Conservation (phyloP, 23 tunicate species). For the Phallusia fumigata region DNA sequence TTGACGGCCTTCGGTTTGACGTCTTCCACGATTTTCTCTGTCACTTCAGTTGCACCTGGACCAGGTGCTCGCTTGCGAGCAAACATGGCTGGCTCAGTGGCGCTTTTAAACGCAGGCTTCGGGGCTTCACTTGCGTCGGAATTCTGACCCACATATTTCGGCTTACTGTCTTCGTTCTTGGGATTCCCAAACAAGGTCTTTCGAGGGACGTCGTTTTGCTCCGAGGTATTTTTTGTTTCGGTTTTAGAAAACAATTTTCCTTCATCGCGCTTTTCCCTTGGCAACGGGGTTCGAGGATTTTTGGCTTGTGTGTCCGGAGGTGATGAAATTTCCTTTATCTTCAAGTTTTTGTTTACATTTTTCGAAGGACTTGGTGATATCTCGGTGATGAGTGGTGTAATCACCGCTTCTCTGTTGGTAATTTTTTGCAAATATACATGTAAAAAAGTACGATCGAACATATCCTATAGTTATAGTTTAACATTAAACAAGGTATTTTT, state of each 20-base stretch:
- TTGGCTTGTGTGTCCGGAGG: background rate
- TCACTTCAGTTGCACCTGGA: constrained; percentile 25
- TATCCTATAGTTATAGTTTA: too few species aligned
- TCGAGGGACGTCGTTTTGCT: background rate
- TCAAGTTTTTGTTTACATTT: background rate
- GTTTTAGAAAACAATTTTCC: background rate
- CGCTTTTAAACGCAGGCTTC: constrained; percentile 20
- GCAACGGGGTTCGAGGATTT: background rate
- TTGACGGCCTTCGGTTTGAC: background rate
- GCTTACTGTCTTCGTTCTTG: background rate
- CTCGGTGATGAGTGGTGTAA: background rate
- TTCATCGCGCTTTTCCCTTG: background rate
- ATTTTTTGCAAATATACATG: too few species aligned
- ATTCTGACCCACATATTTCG: background rate
- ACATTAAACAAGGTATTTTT: too few species aligned
- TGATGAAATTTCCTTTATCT: background rate
- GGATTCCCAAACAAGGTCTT: background rate
- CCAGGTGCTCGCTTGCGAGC: constrained; percentile 50
- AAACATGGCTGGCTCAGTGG: constrained; percentile 34
- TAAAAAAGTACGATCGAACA: too few species aligned
- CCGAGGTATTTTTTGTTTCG: background rate
- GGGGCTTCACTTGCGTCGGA: background rate
- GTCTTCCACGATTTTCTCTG: background rate
- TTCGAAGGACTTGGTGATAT: background rate
- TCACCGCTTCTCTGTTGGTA: background rate